These are phyloP conservation scores for Agrochola lota DNA, from an alignment of 2,888 invertebrate species.

Conservation along the genomic window DNA sequence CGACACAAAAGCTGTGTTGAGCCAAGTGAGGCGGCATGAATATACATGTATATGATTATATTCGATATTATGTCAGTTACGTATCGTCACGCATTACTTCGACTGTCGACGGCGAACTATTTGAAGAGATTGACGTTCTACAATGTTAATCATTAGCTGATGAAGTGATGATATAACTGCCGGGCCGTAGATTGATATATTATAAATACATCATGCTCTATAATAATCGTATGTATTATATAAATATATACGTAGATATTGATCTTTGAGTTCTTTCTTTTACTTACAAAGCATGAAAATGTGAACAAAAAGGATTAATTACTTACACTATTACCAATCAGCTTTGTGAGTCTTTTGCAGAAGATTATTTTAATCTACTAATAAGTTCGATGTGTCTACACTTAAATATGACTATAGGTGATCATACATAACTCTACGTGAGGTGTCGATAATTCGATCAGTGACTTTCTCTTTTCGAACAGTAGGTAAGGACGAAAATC, in stretches of 20 bases:
- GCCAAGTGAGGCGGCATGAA: slow-evolving; percentile 61
- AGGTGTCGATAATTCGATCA: slow-evolving; percentile 22
- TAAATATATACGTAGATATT: neutral
- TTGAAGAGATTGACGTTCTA: slow-evolving; percentile 19
- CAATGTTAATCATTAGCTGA: slow-evolving; percentile 33
- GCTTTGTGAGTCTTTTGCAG: slow-evolving; percentile 15
- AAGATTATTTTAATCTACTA: slow-evolving; percentile 14
- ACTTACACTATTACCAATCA: neutral
- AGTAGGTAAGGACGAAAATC: slow-evolving; percentile 44
- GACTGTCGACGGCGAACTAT: slow-evolving; percentile 19
- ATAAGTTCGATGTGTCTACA: neutral
- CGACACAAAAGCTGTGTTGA: slow-evolving; percentile 57
- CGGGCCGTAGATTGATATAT: slow-evolving; percentile 14
- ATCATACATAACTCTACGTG: neutral
- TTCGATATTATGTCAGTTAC: slow-evolving; percentile 53
- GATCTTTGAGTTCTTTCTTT: neutral
- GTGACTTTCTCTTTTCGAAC: slow-evolving; percentile 23
- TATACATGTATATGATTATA: slow-evolving; percentile 48
- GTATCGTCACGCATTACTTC: slow-evolving; percentile 37
- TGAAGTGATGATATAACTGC: slow-evolving; percentile 30
- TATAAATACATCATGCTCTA: slow-evolving; percentile 6
- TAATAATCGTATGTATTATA: neutral
- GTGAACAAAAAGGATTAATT: slow-evolving; percentile 9
- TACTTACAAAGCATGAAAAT: neutral
- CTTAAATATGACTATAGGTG: neutral